Percentiles rank a stretch among this genome's conserved stretches.
These are phyloP conservation scores for Caenorhabditis imperialis DNA, from an alignment of 2,888 invertebrate species.

Conservation along the genomic window DNA sequence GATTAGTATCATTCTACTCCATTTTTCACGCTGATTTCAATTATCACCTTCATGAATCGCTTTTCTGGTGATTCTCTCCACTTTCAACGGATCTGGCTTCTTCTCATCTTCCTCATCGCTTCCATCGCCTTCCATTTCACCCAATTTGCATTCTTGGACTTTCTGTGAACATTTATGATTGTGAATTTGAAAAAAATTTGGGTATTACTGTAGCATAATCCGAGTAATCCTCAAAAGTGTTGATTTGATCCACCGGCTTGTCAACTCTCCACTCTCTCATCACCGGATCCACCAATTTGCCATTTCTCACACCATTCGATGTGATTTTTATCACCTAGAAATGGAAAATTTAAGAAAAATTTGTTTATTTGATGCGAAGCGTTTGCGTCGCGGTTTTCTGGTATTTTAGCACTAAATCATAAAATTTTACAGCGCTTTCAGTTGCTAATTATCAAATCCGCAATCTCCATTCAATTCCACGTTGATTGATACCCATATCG, in stretches of 20 bases:
- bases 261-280: slow-evolving; percentile 68
- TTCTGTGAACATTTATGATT: too few relatives aligned
- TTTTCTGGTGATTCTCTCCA: slow-evolving; percentile 33
- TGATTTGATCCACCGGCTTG: slow-evolving; percentile 66
- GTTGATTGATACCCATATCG: too few relatives aligned
- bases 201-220: slow-evolving; percentile 58
- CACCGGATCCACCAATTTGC: slow-evolving; percentile 71
- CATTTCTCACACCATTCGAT: slow-evolving; percentile 72
- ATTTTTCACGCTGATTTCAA: too few relatives aligned
- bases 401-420: too few relatives aligned
- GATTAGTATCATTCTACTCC: too few relatives aligned
- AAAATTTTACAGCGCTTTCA: too few relatives aligned
- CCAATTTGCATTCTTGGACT: slow-evolving; percentile 48
- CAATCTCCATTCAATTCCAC: too few relatives aligned
- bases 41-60: slow-evolving; percentile 36
- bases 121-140: slow-evolving; percentile 15
- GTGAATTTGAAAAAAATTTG: background rate
- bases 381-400: too few relatives aligned
- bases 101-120: slow-evolving; percentile 18
- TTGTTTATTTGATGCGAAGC: too few relatives aligned
- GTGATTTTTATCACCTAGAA: slow-evolving; percentile 72
- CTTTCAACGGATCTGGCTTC: slow-evolving; percentile 36
- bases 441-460: too few relatives aligned
- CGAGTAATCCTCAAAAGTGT: slow-evolving; percentile 59
- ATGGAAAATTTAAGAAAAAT: background rate